A percentile compares a stretch with the other conserved stretches of the same genome.
These are phyloP conservation scores for Drosophila sulfurigaster DNA, from an alignment of 1,140 invertebrate genomes.

Conservation along the genomic window DNA sequence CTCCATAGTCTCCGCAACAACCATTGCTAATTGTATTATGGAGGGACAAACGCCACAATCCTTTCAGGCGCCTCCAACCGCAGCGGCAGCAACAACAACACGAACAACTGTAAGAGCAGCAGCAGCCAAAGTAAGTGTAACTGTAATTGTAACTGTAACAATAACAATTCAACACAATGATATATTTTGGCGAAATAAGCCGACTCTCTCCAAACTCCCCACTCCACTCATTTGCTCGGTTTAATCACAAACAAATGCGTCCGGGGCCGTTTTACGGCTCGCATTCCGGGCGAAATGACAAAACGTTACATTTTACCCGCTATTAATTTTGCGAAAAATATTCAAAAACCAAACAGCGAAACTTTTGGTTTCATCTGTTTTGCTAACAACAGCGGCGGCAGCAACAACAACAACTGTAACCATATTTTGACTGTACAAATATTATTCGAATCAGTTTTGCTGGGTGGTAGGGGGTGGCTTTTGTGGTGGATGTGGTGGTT, in stretches of 20 bases:
- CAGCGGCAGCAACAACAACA: constrained; percentile 8
- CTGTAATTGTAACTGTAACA: constrained; percentile 25
- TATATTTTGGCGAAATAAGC: constrained; percentile 28
- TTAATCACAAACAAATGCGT: constrained; percentile 79
- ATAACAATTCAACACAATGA: constrained; percentile 32
- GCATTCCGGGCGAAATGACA: constrained; percentile 64
- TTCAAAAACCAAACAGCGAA: constrained; percentile 50
- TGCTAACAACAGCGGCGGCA: constrained; percentile 30
- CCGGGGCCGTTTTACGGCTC: constrained; percentile 34
- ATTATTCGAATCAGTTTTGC: constrained; percentile 44
- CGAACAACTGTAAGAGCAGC: background rate
- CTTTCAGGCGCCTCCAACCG: constrained; percentile 48
- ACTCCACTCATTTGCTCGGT: constrained; percentile 43
- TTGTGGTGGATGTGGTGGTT: background rate
- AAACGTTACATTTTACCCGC: constrained; percentile 70
- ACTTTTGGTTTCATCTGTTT: constrained; percentile 41
- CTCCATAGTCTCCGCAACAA: constrained; percentile 12
- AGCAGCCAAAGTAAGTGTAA: constrained; percentile 21
- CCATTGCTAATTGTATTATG: constrained; percentile 56
- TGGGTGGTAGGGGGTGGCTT: background rate
- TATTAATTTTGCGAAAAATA: constrained; percentile 76
- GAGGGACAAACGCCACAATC: constrained; percentile 39
- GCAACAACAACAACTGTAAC: constrained; percentile 23
- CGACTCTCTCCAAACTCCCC: constrained; percentile 3
- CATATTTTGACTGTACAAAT: constrained; percentile 56